Evolutionary conservation across 2,113 vertebrate species (phyloP).

Genomic region (Lepus europaeus): DNA sequence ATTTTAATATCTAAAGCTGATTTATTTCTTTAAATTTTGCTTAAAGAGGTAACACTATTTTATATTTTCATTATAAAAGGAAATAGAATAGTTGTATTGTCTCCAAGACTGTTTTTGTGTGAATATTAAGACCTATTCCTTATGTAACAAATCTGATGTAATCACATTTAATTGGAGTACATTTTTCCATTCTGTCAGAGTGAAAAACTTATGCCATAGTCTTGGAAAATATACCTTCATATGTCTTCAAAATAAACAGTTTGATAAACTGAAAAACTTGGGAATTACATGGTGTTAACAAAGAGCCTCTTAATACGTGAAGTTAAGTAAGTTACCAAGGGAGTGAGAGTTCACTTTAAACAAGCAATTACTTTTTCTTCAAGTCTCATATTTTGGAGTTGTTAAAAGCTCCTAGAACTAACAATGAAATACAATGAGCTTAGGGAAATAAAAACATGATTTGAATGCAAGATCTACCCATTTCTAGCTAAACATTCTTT

Average conservation of each 20-base stretch:
- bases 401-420: not conserved
- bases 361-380: not conserved
- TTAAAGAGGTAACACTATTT: not conserved
- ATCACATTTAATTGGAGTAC: not conserved
- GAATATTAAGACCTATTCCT: not conserved
- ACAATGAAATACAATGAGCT: not conserved
- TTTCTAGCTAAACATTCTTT: not conserved
- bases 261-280: not conserved
- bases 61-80: not conserved
- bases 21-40: not conserved
- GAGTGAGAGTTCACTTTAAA: slow-evolving; percentile 24
- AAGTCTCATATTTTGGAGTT: not conserved
- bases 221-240: not conserved
- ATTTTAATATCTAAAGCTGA: not conserved
- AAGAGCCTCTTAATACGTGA: not conserved
- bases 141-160: not conserved
- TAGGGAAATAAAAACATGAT: not conserved
- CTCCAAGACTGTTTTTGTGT: not conserved
- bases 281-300: not conserved
- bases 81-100: not conserved
- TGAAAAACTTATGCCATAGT: not conserved
- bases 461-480: not conserved
- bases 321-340: not conserved
- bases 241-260: slow-evolving; percentile 1
- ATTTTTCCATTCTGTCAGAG: not conserved